These are phyloP conservation scores for Galeruca laticollis DNA, from an alignment of 2,888 invertebrate species.

Conservation along the genomic window DNA sequence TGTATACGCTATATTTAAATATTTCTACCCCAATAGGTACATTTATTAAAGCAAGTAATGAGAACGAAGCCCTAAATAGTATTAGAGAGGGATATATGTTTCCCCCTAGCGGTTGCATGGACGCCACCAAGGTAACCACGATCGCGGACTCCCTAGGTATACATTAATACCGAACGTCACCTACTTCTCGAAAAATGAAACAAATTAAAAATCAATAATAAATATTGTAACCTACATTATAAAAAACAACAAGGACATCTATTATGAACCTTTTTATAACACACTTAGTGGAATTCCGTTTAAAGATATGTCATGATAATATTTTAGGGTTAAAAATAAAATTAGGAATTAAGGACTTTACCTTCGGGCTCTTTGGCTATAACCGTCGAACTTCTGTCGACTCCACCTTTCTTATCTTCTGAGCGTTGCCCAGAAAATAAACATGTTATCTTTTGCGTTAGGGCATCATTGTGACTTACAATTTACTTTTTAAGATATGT, in stretches of 20 bases:
- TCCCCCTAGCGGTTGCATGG: background rate
- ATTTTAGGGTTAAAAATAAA: slow-evolving; percentile 36
- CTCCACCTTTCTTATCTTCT: slow-evolving; percentile 93
- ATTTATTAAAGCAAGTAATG: background rate
- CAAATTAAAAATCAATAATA: slow-evolving; percentile 8
- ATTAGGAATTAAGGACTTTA: slow-evolving; percentile 64
- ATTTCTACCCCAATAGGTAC: background rate
- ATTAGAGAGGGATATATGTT: background rate
- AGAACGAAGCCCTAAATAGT: slow-evolving; percentile 5
- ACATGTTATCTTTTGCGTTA: slow-evolving; percentile 65
- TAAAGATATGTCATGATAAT: background rate
- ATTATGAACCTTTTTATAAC: background rate
- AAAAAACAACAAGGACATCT: background rate
- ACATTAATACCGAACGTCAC: background rate
- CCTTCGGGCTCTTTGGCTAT: slow-evolving; percentile 95
- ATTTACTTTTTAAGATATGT: background rate
- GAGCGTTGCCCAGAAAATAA: slow-evolving; percentile 71
- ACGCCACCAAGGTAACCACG: slow-evolving; percentile 8
- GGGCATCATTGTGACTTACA: background rate
- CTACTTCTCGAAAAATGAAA: slow-evolving; percentile 5
- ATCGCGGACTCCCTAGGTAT: background rate
- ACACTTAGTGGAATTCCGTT: slow-evolving; percentile 3
- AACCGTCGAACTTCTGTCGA: slow-evolving; percentile 93
- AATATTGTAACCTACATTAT: background rate
- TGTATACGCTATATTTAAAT: background rate